Evolutionary conservation across 2,797 vertebrate species (phyloP), one percentile per base, ranked within the genome.

Genomic region (Trachops cirrhosus): DNA sequence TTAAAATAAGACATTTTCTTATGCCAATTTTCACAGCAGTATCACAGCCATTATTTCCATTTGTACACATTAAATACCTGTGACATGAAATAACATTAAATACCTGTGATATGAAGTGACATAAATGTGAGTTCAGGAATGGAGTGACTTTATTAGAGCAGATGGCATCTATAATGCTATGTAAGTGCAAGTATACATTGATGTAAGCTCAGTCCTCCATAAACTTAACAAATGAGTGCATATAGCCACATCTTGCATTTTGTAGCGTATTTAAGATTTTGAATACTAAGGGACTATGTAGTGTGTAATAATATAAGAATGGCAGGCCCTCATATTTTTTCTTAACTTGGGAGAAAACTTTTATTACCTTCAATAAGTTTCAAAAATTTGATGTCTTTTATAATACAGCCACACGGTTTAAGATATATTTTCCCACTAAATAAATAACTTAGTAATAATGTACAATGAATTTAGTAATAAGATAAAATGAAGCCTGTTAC

Each of bases 191-290:
- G 85, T 90, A 96, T 67, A n/a, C 79, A 93, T 83, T 96, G 96
- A 95, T 97, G 96, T 94, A 74, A 95, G 75, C 70, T 97, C 92
- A 97, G 79, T 64, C 29, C 86, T 97, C 14, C 14, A 9, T 79
- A 97, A 97, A 95, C 79, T 92, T 96, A 97, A 97, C 89, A 98
- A 97, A 97, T 97, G 84, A 96, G 92, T 96, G 96, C 92, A 67
- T 96, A 94, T 94, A 97, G 97, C 82, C 92, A 86, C 70, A 95
- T 94, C 68, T 86, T 89, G 80, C 71, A 96, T 96, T 96, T 93
- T 96, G 54, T 64, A 96, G 93, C 71, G 93, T 95, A 93, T 97
- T 96, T 97, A 97, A 97, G 75, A 82, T 95, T 97, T 73, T 29
- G 87, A 95, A 97, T 97, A 94, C 71, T 83, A 85, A 96, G 89